A percentile compares a stretch with the other conserved stretches of the same genome.
Conservation (phyloP, 1,140 invertebrate genomes). For the Telenomus remus region DNA sequence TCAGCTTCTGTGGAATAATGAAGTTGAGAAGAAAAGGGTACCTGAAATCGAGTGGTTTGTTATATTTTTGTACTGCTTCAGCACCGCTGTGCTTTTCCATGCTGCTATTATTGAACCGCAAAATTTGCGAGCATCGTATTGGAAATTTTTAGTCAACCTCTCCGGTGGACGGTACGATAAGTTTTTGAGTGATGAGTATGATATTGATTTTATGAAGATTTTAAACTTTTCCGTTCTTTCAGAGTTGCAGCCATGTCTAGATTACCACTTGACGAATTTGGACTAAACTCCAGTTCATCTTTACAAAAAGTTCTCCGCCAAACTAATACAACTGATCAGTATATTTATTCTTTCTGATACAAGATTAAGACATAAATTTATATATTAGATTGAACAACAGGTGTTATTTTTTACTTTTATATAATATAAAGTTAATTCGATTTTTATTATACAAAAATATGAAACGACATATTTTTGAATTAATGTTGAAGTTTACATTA, state of each 20-base stretch:
- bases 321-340: constrained; percentile 66
- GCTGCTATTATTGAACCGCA: constrained; percentile 87
- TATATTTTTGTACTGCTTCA: constrained; percentile 84
- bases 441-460: too few species aligned
- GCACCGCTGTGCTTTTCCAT: constrained; percentile 88
- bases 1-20: constrained; percentile 79
- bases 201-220: not conserved
- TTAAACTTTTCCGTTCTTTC: constrained; percentile 52
- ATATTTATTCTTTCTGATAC: constrained; percentile 64
- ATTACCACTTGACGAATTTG: constrained; percentile 78
- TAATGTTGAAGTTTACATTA: too few species aligned
- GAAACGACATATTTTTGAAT: too few species aligned
- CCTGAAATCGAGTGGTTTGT: constrained; percentile 80
- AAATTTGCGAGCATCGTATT: constrained; percentile 87
- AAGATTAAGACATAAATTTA: too few species aligned
- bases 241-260: constrained; percentile 78
- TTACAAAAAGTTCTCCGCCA: constrained; percentile 70
- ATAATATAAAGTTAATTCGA: too few species aligned
- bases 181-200: not conserved
- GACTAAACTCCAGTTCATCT: constrained; percentile 73
- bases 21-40: constrained; percentile 76
- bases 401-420: too few species aligned
- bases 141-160: constrained; percentile 85
- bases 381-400: too few species aligned
- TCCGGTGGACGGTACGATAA: constrained; percentile 82